A percentile compares a stretch with the other conserved stretches of the same genome.
These are phyloP conservation scores for Tor tambroides DNA, from an alignment of 2,113 vertebrate species.

Conservation along the genomic window DNA sequence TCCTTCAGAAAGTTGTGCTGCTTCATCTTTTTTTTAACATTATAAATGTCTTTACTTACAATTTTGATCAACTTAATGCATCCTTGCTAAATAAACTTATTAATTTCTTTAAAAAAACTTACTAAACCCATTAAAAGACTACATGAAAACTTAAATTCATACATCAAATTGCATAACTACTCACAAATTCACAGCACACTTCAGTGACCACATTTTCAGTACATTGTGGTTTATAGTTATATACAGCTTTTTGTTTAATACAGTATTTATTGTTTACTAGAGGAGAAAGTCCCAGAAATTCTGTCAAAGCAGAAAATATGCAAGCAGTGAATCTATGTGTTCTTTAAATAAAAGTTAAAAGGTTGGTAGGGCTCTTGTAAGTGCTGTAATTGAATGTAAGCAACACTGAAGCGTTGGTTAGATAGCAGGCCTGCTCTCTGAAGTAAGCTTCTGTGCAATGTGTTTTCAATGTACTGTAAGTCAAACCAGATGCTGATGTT, in stretches of 20 bases:
- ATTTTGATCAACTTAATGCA: background rate
- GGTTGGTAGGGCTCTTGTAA: conserved; percentile 2
- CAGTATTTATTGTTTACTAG: background rate
- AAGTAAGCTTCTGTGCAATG: conserved; percentile 62
- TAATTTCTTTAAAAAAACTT: no score
- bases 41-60: background rate
- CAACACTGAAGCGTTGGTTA: conserved; percentile 30
- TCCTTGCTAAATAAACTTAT: background rate
- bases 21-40: background rate
- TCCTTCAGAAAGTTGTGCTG: background rate
- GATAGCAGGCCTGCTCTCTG: conserved; percentile 48
- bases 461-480: conserved; percentile 56
- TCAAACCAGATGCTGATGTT: conserved; percentile 59
- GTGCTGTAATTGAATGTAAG: conserved; percentile 46
- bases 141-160: background rate
- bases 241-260: background rate
- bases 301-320: background rate
- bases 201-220: background rate
- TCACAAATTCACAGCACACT: background rate
- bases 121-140: background rate
- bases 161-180: background rate
- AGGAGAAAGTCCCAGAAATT: background rate
- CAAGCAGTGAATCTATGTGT: background rate
- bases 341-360: conserved; percentile 3
- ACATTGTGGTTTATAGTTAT: background rate